Evolutionary conservation across 2,113 vertebrate species (phyloP).

Genomic region (Istiophorus platypterus): DNA sequence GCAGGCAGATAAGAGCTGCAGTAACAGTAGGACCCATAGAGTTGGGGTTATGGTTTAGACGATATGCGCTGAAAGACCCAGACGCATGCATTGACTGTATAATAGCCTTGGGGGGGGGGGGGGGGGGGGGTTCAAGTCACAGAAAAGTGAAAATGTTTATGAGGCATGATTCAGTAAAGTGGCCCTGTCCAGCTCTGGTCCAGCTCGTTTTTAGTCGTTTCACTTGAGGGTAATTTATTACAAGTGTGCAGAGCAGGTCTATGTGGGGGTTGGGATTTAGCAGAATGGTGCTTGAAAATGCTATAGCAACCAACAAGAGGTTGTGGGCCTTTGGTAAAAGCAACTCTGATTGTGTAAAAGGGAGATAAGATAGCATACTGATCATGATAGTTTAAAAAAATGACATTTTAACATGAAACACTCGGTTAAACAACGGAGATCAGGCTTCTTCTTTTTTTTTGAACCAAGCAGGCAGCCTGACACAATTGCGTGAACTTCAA

Average conservation of each 20-base stretch:
- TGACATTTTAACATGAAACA: conserved; percentile 62
- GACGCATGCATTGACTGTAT: conserved; percentile 56
- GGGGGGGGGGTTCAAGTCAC: no score
- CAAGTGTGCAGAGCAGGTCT: conserved; percentile 92
- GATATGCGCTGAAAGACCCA: conserved; percentile 45
- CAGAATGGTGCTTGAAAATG: conserved; percentile 95
- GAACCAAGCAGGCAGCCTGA: conserved; percentile 1
- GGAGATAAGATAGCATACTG: conserved; percentile 61
- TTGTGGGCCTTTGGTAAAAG: conserved; percentile 81
- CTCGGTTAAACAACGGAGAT: conserved; percentile 48
- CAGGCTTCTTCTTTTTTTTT: neutral
- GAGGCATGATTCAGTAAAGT: conserved; percentile 91
- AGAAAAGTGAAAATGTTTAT: conserved; percentile 80
- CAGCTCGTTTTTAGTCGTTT: conserved; percentile 92
- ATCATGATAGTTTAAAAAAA: conserved; percentile 52
- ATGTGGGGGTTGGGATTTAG: conserved; percentile 81
- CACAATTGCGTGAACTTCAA: neutral
- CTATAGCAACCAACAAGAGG: conserved; percentile 96
- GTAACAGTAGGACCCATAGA: conserved; percentile 44
- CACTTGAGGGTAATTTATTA: conserved; percentile 99
- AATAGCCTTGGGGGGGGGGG: conserved; percentile 66
- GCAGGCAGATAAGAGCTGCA: conserved; percentile 58
- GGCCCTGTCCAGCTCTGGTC: conserved; percentile 87
- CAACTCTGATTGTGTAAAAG: conserved; percentile 70
- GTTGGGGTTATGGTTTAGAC: conserved; percentile 42